A percentile compares a stretch with the other conserved stretches of the same genome.
Evolutionary conservation across 2,113 vertebrate genomes (phyloP).

Genomic region (Pithys albifrons): DNA sequence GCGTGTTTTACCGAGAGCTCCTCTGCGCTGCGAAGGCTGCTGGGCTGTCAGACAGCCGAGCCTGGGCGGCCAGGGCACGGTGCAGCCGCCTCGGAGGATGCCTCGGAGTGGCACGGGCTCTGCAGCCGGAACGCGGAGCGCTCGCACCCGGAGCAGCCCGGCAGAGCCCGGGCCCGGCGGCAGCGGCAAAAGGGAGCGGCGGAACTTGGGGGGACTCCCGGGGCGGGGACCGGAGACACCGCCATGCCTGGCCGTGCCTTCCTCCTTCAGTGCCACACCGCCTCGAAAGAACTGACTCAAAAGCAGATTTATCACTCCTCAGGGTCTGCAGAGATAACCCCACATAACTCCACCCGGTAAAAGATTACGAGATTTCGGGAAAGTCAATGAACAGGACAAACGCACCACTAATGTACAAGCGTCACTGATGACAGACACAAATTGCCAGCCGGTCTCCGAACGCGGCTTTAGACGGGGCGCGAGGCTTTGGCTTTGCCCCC

Average conservation of each 20-base stretch:
- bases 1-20: background rate
- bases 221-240: background rate
- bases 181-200: no score
- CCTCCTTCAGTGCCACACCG: background rate
- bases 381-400: background rate
- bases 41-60: no score
- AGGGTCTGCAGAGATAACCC: background rate
- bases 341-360: background rate
- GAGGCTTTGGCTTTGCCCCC: background rate
- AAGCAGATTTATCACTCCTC: background rate
- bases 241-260: no score
- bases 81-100: no score
- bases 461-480: background rate
- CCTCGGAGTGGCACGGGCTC: background rate
- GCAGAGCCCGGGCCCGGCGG: background rate
- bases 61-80: no score
- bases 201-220: no score
- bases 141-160: background rate
- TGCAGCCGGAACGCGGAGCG: background rate
- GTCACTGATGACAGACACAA: background rate
- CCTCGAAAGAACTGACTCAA: background rate
- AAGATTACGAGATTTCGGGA: background rate
- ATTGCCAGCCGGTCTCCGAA: background rate
- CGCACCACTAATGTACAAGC: background rate
- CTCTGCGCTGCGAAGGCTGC: background rate